A percentile compares a stretch with the other conserved stretches of the same genome.
Evolutionary conservation across 2,797 vertebrate species (phyloP).

Genomic region (Molothrus aeneus): DNA sequence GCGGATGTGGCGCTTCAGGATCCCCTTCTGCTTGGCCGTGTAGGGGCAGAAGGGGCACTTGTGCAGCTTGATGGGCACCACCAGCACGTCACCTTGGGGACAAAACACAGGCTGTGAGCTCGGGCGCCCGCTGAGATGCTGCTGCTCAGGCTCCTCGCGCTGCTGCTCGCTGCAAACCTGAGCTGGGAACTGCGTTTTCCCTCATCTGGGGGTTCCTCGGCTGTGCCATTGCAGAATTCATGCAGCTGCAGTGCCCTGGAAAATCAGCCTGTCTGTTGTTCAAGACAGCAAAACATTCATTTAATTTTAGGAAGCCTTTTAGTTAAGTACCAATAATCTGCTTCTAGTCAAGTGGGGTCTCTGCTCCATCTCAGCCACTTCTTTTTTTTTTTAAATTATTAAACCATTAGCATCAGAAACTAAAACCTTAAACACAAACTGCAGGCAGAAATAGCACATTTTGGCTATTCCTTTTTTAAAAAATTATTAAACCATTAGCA

Average conservation of each 20-base stretch:
- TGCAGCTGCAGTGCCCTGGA: background rate
- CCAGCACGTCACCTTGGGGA: slow-evolving; percentile 84
- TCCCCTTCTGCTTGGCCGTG: slow-evolving; percentile 97
- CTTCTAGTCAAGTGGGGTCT: background rate
- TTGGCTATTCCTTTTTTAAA: too few species aligned
- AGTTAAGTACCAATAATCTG: background rate
- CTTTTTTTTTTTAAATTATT: too few species aligned
- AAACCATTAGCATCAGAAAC: background rate
- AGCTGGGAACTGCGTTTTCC: rapidly evolving
- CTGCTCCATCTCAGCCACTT: background rate
- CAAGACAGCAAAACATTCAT: background rate
- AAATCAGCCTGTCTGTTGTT: background rate
- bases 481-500: too few species aligned
- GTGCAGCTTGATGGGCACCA: slow-evolving; percentile 94
- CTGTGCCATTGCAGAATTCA: rapidly evolving
- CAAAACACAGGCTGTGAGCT: background rate
- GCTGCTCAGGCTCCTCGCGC: rapidly evolving
- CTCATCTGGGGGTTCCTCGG: background rate
- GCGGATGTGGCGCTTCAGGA: slow-evolving; percentile 95
- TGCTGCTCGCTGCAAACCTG: rapidly evolving
- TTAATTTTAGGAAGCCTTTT: background rate
- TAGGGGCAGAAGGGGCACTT: slow-evolving; percentile 97
- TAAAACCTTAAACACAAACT: background rate
- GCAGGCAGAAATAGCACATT: background rate
- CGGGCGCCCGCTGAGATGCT: rapidly evolving